Percentiles rank a stretch among this genome's conserved stretches.
Evolutionary conservation across 2,888 invertebrate genomes (phyloP).

Genomic region (Entomobrya proxima): DNA sequence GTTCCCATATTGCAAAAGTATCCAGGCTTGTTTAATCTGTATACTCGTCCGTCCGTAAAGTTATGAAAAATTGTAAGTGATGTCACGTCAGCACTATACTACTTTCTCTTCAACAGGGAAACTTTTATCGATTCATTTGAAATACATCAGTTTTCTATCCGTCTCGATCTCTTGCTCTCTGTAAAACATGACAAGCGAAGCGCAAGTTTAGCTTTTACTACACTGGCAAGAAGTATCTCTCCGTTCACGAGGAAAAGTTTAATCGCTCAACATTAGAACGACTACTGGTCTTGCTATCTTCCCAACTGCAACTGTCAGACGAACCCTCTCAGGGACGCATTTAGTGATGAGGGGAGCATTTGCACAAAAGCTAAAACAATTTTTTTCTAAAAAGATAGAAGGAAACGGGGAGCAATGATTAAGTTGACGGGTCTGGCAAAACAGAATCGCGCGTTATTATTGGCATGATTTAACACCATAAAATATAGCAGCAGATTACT

Average conservation of each 20-base stretch:
- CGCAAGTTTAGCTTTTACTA: background rate
- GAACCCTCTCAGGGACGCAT: background rate
- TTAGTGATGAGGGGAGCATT: background rate
- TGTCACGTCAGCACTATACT: slow-evolving; percentile 36
- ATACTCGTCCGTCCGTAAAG: background rate
- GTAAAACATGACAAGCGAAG: background rate
- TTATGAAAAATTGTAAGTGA: slow-evolving; percentile 23
- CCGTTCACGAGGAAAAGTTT: background rate
- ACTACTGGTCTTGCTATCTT: background rate
- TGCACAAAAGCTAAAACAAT: no score
- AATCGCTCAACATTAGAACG: background rate
- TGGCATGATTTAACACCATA: background rate
- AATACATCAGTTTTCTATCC: slow-evolving; percentile 4
- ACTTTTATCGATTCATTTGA: slow-evolving; percentile 24
- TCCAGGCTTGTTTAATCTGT: background rate
- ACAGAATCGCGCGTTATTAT: background rate
- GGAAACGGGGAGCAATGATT: background rate
- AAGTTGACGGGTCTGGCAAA: background rate
- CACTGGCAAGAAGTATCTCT: no score
- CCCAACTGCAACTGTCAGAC: slow-evolving; percentile 5
- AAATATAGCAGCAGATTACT: background rate
- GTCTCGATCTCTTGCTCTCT: no score
- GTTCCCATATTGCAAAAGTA: background rate
- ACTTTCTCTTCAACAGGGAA: background rate
- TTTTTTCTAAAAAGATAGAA: background rate